These are phyloP conservation scores for Melitaea cinxia DNA, from an alignment of 1,140 invertebrate genomes.

Conservation along the genomic window DNA sequence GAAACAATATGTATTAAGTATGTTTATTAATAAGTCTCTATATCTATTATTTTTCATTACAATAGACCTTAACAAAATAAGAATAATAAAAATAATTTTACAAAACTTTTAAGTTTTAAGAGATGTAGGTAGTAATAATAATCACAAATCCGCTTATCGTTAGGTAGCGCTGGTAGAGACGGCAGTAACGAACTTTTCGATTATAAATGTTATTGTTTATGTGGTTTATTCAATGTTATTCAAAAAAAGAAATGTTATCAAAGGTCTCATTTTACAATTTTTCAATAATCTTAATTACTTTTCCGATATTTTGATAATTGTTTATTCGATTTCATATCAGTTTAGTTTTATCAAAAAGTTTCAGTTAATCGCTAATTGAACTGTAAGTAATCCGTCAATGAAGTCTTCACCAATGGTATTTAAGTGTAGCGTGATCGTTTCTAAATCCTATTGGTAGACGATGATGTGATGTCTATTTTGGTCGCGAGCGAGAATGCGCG, in stretches of 20 bases:
- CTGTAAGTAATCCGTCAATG: constrained; percentile 73
- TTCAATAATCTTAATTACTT: constrained; percentile 35
- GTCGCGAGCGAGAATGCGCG: constrained; percentile 63
- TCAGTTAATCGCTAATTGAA: constrained; percentile 79
- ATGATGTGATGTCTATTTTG: constrained; percentile 74
- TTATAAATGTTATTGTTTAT: constrained; percentile 16
- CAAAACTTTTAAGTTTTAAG: background rate
- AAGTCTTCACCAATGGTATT: constrained; percentile 59
- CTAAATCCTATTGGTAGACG: constrained; percentile 50
- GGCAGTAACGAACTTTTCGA: constrained; percentile 19
- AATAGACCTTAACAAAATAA: too few species aligned
- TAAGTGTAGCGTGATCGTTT: constrained; percentile 56
- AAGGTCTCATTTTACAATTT: constrained; percentile 4
- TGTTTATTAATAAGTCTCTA: too few species aligned
- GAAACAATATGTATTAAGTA: background rate
- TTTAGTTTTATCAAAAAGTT: constrained; percentile 77
- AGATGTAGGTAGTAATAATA: background rate
- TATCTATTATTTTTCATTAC: too few species aligned
- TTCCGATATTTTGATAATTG: constrained; percentile 40
- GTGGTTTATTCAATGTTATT: constrained; percentile 9
- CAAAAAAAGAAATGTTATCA: constrained; percentile 18
- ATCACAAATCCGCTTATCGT: constrained; percentile 7
- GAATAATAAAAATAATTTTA: background rate
- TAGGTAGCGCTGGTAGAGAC: constrained; percentile 20
- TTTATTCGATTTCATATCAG: constrained; percentile 69